phyloP scores from a whole-genome alignment of 2,797 vertebrate genomes.

The Streptopelia turtur region DNA sequence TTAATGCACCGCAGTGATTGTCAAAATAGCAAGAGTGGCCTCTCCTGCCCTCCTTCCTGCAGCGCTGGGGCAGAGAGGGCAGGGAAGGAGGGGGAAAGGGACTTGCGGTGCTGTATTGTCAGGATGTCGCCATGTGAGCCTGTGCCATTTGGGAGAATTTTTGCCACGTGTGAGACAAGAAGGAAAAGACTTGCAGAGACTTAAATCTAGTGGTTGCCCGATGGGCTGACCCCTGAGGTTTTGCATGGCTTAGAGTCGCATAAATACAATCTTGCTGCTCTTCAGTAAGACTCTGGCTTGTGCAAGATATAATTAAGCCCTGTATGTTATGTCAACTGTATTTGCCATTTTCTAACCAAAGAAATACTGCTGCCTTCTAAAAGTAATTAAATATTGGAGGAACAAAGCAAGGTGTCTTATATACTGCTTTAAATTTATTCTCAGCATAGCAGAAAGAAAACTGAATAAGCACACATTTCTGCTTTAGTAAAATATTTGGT shows the following conservation, averaged over 20 bases:
- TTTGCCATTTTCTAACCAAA: constrained; percentile 43
- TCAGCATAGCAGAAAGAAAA: not conserved
- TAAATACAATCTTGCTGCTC: not conserved
- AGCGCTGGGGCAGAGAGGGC: not conserved
- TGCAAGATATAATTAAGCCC: constrained; percentile 32
- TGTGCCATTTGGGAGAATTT: not conserved
- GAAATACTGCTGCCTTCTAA: constrained; percentile 24
- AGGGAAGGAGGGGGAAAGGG: not conserved
- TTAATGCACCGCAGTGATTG: not conserved
- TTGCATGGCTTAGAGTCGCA: not conserved
- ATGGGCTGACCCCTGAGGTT: constrained; percentile 13
- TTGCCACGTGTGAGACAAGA: not conserved
- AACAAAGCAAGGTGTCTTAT: constrained; percentile 37
- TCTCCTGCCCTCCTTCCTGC: not conserved
- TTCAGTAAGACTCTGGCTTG: not conserved
- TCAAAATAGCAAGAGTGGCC: not conserved
- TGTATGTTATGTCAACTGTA: constrained; percentile 16
- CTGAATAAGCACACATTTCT: constrained; percentile 38
- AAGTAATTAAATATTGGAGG: constrained; percentile 68
- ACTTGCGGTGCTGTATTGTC: not conserved
- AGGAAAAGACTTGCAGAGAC: not conserved
- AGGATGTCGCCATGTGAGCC: accelerated
- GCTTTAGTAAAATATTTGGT: constrained; percentile 62
- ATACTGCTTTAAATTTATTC: constrained; percentile 28
- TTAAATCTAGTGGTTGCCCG: not conserved